Evolutionary conservation across 2,797 vertebrate genomes (phyloP).

Genomic region (Neostethus bicornis): DNA sequence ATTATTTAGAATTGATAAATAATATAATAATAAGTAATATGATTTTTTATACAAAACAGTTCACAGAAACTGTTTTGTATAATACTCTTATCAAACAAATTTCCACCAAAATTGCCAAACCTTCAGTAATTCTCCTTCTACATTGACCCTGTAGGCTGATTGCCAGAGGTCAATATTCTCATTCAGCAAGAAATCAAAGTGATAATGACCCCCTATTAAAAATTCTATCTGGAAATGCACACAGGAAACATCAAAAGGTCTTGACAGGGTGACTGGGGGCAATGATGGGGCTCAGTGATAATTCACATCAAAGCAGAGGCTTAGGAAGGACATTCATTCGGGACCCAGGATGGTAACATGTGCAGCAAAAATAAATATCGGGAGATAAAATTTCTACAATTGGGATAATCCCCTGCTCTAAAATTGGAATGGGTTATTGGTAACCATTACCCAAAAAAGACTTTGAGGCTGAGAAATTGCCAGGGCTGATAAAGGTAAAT

Average conservation of each 20-base stretch:
- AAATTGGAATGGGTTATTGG: conserved; percentile 79
- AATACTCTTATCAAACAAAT: conserved; percentile 40
- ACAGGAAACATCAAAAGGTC: conserved; percentile 79
- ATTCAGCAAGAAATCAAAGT: conserved; percentile 79
- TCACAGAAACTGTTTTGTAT: no score
- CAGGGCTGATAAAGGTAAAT: conserved; percentile 68
- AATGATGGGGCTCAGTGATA: conserved; percentile 70
- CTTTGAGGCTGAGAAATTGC: conserved; percentile 68
- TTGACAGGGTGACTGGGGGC: conserved; percentile 66
- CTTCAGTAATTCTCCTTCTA: conserved; percentile 30
- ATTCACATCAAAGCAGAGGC: conserved; percentile 76
- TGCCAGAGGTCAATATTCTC: conserved; percentile 74
- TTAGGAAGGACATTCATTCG: conserved; percentile 56
- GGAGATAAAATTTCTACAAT: conserved; percentile 67
- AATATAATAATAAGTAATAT: no score
- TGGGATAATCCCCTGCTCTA: conserved; percentile 75
- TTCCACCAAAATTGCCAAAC: conserved; percentile 30
- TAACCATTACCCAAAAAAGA: conserved; percentile 61
- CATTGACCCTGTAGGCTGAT: conserved; percentile 56
- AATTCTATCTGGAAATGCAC: conserved; percentile 77
- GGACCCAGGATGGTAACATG: conserved; percentile 52
- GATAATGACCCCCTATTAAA: conserved; percentile 79
- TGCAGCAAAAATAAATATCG: conserved; percentile 74
- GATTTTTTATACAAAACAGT: no score
- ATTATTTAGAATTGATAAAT: no score